Percentiles rank a stretch among this genome's conserved stretches.
These are phyloP conservation scores for Drosophila kambysellisi DNA, from an alignment of 2,888 invertebrate species.

Conservation along the genomic window DNA sequence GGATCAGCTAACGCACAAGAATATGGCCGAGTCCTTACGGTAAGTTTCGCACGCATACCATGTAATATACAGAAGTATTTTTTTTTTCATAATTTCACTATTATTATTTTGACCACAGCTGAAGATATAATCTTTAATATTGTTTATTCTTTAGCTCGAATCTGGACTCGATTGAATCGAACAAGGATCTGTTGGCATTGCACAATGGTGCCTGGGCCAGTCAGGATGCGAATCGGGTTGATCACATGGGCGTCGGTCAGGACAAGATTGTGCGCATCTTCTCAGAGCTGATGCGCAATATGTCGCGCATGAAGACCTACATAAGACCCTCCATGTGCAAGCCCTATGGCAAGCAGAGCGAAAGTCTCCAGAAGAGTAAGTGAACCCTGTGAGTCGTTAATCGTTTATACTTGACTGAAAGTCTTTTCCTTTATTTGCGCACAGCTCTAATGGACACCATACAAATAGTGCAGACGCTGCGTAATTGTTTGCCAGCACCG, in stretches of 20 bases:
- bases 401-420: not conserved
- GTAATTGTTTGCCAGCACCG: constrained; percentile 94
- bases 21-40: constrained; percentile 81
- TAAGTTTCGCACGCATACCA: constrained; percentile 35
- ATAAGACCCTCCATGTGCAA: constrained; percentile 95
- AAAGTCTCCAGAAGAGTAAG: constrained; percentile 94
- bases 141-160: constrained; percentile 74
- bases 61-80: not conserved
- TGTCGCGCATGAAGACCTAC: constrained; percentile 95
- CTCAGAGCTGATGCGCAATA: constrained; percentile 94
- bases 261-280: constrained; percentile 94
- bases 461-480: constrained; percentile 93
- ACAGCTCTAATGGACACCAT: constrained; percentile 93
- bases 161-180: constrained; percentile 85
- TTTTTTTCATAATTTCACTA: not conserved
- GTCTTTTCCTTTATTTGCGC: not conserved
- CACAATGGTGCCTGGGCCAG: constrained; percentile 89
- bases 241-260: constrained; percentile 88
- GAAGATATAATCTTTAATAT: not conserved
- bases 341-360: constrained; percentile 95
- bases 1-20: constrained; percentile 82
- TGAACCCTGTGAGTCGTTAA: constrained; percentile 20
- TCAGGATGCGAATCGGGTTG: constrained; percentile 71
- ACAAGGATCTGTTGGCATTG: constrained; percentile 88
- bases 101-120: not conserved